phyloP scores from a whole-genome alignment of 1,140 invertebrate species.

The Saccostrea glomerata region DNA sequence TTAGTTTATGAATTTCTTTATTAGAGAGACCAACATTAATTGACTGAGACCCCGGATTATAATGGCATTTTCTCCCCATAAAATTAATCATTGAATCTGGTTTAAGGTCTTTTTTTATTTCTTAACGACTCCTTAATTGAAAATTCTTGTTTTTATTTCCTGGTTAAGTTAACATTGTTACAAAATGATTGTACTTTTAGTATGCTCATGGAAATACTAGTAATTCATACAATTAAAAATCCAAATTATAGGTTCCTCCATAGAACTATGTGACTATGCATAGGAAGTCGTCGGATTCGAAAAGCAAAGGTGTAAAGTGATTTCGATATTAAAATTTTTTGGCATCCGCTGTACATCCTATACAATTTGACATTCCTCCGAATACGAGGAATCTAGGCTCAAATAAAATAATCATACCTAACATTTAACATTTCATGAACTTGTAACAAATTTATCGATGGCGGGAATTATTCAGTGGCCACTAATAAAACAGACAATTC shows the following conservation, averaged over 20 bases:
- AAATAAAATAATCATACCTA: constrained; percentile 16
- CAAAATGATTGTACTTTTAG: too few species aligned
- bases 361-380: too few species aligned
- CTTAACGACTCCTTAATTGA: neutral
- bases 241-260: too few species aligned
- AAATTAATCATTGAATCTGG: constrained; percentile 6
- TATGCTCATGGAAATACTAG: too few species aligned
- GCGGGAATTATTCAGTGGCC: constrained; percentile 12
- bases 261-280: too few species aligned
- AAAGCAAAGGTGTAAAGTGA: too few species aligned
- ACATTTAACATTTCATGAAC: constrained; percentile 29
- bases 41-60: neutral
- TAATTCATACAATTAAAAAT: too few species aligned
- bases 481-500: constrained; percentile 26
- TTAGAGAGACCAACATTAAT: neutral
- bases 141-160: neutral
- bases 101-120: constrained; percentile 7
- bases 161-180: neutral
- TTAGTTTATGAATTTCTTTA: neutral
- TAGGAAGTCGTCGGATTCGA: too few species aligned
- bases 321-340: too few species aligned
- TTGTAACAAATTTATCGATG: constrained; percentile 17
- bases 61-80: neutral
- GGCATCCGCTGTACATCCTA: too few species aligned
- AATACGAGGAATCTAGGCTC: too few species aligned